Conservation (phyloP, 2,888 invertebrate genomes). For the Odiellus spinosus region DNA sequence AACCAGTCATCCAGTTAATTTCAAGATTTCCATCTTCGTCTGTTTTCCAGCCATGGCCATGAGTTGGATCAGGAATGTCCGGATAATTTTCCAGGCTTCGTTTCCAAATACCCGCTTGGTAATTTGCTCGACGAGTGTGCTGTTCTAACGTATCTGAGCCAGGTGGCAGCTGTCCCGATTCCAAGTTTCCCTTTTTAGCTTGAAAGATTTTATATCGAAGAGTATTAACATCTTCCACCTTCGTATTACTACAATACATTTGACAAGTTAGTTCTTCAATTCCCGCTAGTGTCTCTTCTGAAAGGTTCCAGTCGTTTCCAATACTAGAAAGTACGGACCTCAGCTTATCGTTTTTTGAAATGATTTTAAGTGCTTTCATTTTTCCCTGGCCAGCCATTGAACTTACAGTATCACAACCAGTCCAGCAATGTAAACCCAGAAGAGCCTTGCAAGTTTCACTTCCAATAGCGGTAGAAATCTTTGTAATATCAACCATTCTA, state of each 20-base stretch:
- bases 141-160: not conserved
- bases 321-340: not conserved
- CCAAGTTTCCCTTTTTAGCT: not conserved
- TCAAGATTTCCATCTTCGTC: not conserved
- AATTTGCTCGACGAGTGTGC: not conserved
- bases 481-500: not conserved
- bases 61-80: not conserved
- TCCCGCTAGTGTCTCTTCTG: not conserved
- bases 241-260: not conserved
- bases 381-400: not conserved
- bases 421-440: not conserved
- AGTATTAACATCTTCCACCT: not conserved
- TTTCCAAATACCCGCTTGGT: not conserved
- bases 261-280: not conserved
- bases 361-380: not conserved
- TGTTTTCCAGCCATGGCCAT: not conserved
- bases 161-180: not conserved
- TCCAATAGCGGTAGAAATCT: not conserved
- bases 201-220: not conserved
- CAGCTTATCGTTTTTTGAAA: not conserved
- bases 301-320: not conserved
- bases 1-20: not conserved
- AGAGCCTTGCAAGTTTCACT: not conserved
- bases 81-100: not conserved
- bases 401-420: not conserved